phyloP scores from a whole-genome alignment of 1,140 invertebrate genomes.

The Drosophila setifemur region DNA sequence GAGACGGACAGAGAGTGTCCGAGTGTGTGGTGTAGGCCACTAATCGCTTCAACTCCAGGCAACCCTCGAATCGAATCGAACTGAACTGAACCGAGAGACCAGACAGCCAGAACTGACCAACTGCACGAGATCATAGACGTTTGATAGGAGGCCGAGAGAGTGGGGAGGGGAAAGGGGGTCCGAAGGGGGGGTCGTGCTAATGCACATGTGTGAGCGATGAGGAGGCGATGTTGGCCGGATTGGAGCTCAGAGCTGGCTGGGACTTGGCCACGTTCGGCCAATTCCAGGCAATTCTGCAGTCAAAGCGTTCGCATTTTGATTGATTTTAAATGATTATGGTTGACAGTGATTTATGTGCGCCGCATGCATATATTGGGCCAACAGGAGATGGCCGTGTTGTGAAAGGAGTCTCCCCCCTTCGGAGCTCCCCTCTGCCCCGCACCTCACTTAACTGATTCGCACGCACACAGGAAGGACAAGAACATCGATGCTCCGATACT shows the following conservation, averaged over 20 bases:
- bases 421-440: neutral
- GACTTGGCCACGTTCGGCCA: slow-evolving; percentile 64
- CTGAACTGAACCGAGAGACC: slow-evolving; percentile 17
- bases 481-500: slow-evolving; percentile 45
- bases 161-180: slow-evolving; percentile 4
- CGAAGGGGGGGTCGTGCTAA: slow-evolving; percentile 18
- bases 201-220: slow-evolving; percentile 33
- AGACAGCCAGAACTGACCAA: slow-evolving; percentile 67
- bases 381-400: slow-evolving; percentile 41
- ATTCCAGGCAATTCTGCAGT: slow-evolving; percentile 81
- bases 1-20: slow-evolving; percentile 16
- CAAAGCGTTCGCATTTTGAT: slow-evolving; percentile 82
- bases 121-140: slow-evolving; percentile 81
- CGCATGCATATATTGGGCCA: slow-evolving; percentile 81
- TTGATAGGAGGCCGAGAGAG: slow-evolving; percentile 58
- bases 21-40: slow-evolving; percentile 53
- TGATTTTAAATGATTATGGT: slow-evolving; percentile 83
- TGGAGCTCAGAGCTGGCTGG: slow-evolving; percentile 27
- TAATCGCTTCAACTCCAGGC: slow-evolving; percentile 70
- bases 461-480: slow-evolving; percentile 58
- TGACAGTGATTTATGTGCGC: slow-evolving; percentile 82
- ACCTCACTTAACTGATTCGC: slow-evolving; percentile 64
- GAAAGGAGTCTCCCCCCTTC: neutral
- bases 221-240: slow-evolving; percentile 33
- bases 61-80: slow-evolving; percentile 3